Conservation (phyloP, 1,140 invertebrate genomes). For the Temnothorax nylanderi region DNA sequence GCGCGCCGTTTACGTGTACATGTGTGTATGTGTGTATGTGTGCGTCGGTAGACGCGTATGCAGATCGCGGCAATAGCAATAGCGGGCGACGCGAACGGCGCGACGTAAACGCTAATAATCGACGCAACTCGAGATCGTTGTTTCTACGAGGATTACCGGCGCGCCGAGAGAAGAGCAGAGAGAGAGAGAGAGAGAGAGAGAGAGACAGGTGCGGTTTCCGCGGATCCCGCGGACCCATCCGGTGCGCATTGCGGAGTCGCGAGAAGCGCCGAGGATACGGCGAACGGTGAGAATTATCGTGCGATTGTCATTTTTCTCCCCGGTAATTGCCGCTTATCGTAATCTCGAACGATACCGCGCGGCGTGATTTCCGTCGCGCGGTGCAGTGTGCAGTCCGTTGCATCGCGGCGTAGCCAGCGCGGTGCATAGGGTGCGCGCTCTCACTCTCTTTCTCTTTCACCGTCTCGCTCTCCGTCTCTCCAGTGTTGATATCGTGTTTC, state of each 20-base stretch:
- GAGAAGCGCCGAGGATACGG: background rate
- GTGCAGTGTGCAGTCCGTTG: constrained; percentile 55
- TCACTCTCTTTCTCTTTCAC: background rate
- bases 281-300: constrained; percentile 48
- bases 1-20: background rate
- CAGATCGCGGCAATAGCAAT: background rate
- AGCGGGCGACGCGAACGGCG: background rate
- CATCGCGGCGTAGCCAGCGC: background rate
- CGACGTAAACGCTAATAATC: constrained; percentile 36
- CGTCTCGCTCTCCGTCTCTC: background rate
- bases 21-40: background rate
- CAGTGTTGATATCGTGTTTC: background rate
- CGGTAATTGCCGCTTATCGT: constrained; percentile 59
- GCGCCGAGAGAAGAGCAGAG: background rate
- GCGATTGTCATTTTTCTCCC: constrained; percentile 51
- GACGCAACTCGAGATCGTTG: constrained; percentile 30
- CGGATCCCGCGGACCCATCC: background rate
- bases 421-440: background rate
- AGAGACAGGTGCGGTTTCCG: background rate
- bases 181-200: background rate
- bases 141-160: constrained; percentile 12
- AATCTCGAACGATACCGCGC: constrained; percentile 57
- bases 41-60: background rate
- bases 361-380: constrained; percentile 54
- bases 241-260: background rate